Evolutionary conservation across 2,113 vertebrate species (phyloP).

Genomic region (Daubentonia madagascariensis): DNA sequence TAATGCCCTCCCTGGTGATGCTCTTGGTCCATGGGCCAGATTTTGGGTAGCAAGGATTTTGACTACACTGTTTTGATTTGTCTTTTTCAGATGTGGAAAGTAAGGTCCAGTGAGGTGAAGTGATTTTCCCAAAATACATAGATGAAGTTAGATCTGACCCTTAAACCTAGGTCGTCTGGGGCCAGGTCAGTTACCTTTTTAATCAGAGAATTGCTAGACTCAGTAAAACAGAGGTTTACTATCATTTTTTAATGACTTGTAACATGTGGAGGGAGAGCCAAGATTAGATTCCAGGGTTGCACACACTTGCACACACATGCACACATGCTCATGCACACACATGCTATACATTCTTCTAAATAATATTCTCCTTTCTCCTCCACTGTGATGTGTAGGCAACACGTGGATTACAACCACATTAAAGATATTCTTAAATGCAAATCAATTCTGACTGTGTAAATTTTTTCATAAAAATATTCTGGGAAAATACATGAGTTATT

Average conservation of each 20-base stretch:
- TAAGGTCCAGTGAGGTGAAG: neutral
- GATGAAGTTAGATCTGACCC: neutral
- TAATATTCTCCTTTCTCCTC: neutral
- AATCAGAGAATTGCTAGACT: neutral
- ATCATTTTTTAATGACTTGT: neutral
- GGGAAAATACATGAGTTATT: neutral
- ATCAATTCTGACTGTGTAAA: neutral
- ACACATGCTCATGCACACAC: no score
- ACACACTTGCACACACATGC: no score
- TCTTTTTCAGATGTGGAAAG: neutral
- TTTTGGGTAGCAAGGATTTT: neutral
- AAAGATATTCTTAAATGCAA: neutral
- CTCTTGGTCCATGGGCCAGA: neutral
- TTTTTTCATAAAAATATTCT: neutral
- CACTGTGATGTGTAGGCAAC: neutral
- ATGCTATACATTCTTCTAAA: neutral
- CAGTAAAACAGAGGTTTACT: neutral
- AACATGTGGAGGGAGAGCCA: neutral
- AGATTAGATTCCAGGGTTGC: neutral
- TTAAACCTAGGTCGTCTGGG: neutral
- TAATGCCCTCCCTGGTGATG: neutral
- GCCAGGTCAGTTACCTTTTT: neutral
- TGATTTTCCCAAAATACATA: neutral
- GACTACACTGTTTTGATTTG: neutral
- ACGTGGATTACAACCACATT: neutral